Conservation (phyloP, 2,888 invertebrate genomes). For the Masnerella sp. region DNA sequence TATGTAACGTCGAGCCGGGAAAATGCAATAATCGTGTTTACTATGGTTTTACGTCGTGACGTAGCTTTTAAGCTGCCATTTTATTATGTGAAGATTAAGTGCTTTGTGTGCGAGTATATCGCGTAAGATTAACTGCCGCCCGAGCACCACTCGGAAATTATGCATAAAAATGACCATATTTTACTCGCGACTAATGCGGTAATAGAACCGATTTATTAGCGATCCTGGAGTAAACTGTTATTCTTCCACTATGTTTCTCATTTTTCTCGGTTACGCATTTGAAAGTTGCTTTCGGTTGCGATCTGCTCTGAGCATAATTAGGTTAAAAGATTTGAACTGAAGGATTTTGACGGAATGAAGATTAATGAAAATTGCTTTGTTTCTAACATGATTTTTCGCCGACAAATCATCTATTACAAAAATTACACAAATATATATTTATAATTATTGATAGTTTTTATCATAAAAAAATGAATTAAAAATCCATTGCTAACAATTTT, state of each 20-base stretch:
- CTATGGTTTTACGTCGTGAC: constrained; percentile 40
- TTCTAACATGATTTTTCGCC: too few relatives aligned
- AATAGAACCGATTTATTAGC: constrained; percentile 41
- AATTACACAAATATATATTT: too few relatives aligned
- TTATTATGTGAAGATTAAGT: constrained; percentile 43
- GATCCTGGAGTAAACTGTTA: constrained; percentile 9
- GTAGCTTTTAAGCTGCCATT: constrained; percentile 50
- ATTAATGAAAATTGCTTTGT: too few relatives aligned
- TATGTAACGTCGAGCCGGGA: too few relatives aligned
- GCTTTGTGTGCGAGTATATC: constrained; percentile 32
- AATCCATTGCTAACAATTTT: too few relatives aligned
- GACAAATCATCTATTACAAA: too few relatives aligned
- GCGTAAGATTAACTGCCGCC: constrained; percentile 41
- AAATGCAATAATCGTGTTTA: constrained; percentile 48
- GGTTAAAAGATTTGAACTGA: too few relatives aligned
- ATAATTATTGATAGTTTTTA: too few relatives aligned
- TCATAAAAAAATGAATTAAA: too few relatives aligned
- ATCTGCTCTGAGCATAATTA: too few relatives aligned
- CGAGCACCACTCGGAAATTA: constrained; percentile 22
- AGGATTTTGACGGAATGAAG: too few relatives aligned
- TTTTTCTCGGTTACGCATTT: constrained; percentile 1
- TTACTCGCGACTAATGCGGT: constrained; percentile 25
- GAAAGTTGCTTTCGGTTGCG: too few relatives aligned
- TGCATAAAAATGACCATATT: constrained; percentile 46
- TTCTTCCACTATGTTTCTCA: background rate